Conservation (phyloP, 2,888 invertebrate species). For the Drosophila bunnanda region DNA sequence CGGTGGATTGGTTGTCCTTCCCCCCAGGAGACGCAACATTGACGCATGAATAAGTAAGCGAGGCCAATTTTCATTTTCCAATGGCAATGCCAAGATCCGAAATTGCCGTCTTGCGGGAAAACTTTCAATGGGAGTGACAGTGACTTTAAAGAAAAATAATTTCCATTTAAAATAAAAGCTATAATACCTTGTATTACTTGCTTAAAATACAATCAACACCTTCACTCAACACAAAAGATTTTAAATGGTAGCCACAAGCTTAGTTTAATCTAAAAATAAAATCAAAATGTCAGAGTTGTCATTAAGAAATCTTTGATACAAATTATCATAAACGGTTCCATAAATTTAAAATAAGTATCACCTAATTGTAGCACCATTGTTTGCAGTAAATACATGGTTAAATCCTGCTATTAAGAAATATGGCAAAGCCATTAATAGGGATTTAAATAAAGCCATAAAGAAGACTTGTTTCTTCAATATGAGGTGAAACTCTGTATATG, state of each 20-base stretch:
- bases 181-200: too few species aligned
- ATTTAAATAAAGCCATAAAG: neutral
- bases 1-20: slow-evolving; percentile 5
- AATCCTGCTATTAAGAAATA: neutral
- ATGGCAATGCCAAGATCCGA: slow-evolving; percentile 36
- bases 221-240: neutral
- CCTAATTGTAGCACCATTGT: slow-evolving; percentile 13
- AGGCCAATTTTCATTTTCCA: slow-evolving; percentile 60
- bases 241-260: neutral
- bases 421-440: neutral
- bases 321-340: slow-evolving; percentile 17
- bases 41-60: slow-evolving; percentile 64
- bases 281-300: slow-evolving; percentile 6
- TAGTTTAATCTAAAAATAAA: neutral
- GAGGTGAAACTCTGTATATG: too few species aligned
- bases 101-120: slow-evolving; percentile 10
- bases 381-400: neutral
- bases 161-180: neutral
- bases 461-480: neutral
- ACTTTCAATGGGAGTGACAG: slow-evolving; percentile 13
- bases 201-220: neutral
- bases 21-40: slow-evolving; percentile 39
- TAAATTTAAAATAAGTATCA: neutral
- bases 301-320: neutral
- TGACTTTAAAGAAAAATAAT: neutral